Conservation (phyloP, 2,797 vertebrate species). For the Coregonus sp. region DNA sequence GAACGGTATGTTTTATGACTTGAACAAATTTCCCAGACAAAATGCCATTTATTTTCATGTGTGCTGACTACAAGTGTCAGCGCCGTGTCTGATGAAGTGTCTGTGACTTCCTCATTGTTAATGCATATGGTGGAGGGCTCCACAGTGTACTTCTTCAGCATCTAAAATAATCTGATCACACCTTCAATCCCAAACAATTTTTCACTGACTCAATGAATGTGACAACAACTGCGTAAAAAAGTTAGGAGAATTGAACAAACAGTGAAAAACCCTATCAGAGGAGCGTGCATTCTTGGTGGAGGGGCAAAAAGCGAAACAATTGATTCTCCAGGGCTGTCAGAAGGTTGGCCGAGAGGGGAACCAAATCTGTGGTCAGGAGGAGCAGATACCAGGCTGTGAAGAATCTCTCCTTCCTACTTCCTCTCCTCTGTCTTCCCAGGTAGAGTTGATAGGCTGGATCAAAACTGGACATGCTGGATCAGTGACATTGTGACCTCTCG, state of each 20-base stretch:
- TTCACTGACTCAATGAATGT: slow-evolving; percentile 22
- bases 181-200: slow-evolving; percentile 39
- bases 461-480: slow-evolving; percentile 72
- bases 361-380: slow-evolving; percentile 74
- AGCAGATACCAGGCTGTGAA: slow-evolving; percentile 74
- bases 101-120: slow-evolving; percentile 25
- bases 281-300: slow-evolving; percentile 24
- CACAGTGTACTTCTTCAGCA: slow-evolving; percentile 3
- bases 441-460: slow-evolving; percentile 64
- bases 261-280: slow-evolving; percentile 31
- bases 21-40: slow-evolving; percentile 65
- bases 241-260: slow-evolving; percentile 31
- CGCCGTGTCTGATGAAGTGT: slow-evolving; percentile 29
- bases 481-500: slow-evolving; percentile 58
- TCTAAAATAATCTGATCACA: slow-evolving; percentile 27
- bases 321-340: slow-evolving; percentile 78
- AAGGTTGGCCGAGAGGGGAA: slow-evolving; percentile 79
- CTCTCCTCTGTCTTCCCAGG: slow-evolving; percentile 66
- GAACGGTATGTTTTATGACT: slow-evolving; percentile 57
- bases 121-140: slow-evolving; percentile 29
- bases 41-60: slow-evolving; percentile 29
- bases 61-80: slow-evolving; percentile 23
- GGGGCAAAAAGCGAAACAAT: slow-evolving; percentile 61
- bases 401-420: slow-evolving; percentile 78
- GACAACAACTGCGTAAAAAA: slow-evolving; percentile 27